Evolutionary conservation across 2,797 vertebrate species (phyloP).

Genomic region (Anisognathus igniventris): DNA sequence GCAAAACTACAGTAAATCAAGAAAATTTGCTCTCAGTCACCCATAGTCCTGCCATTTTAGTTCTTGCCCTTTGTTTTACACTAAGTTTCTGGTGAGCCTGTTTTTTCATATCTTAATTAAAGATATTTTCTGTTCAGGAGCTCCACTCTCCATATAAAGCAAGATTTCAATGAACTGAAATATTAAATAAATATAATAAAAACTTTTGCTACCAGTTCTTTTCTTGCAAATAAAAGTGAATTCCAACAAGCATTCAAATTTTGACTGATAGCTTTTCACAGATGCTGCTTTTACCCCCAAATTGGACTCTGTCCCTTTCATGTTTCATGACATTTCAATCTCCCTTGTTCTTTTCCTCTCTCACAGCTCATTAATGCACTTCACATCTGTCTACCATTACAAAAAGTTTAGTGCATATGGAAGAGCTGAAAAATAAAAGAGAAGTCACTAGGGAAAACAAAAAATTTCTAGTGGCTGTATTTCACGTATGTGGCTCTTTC

Average conservation of each 20-base stretch:
- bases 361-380: background rate
- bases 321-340: background rate
- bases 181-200: background rate
- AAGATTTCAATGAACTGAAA: background rate
- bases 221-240: background rate
- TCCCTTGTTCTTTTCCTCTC: background rate
- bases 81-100: background rate
- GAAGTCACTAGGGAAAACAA: background rate
- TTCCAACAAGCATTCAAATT: background rate
- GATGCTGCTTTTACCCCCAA: background rate
- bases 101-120: background rate
- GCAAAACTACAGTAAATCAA: background rate
- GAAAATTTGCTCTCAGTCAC: background rate
- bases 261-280: background rate
- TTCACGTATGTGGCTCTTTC: background rate
- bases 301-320: background rate
- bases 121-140: background rate
- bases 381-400: background rate
- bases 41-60: background rate
- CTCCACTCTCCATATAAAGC: background rate
- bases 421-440: background rate
- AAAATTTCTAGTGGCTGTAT: background rate
- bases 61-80: background rate
- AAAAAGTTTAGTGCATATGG: background rate
- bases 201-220: background rate